Evolutionary conservation across 1,140 invertebrate genomes (phyloP), one percentile per base, ranked within the genome.

Genomic region (Microplitis demolitor): DNA sequence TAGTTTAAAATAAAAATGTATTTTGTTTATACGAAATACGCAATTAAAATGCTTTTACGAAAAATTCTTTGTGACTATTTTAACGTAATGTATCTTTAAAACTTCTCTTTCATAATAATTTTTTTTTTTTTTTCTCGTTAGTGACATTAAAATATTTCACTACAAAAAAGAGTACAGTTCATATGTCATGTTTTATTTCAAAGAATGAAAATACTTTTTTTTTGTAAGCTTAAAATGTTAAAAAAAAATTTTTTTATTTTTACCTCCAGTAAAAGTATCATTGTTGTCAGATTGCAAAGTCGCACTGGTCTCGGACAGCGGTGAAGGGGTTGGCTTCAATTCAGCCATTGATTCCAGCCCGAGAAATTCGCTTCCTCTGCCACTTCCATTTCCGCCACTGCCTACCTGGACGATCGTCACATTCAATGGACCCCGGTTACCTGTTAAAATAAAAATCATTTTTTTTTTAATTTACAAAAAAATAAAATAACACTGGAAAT

Each of bases 361-460:
- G 73, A 83, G 76, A 76, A 83, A 80, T 76, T 84, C 82, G 75
- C 74, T 80, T 71, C 79, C 78, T 54, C 71, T 76, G 68, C 80
- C 77, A 66, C 77, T 77, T 74, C 78, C 76, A 73, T 71, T 79
- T 68, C 78, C 78, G 73, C 76, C 78, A n/a, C 39, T 45, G 39
- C 84, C 82, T 50, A 85, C 80, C 62, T 83, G 83, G 66, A 84
- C 82, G 73, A 85, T 85, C 54, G 84, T 85, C 37, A 84, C 82
- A 71, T 84, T 85, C 74, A 85, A 77, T 70, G 84, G 79, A 78
- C 82, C 79, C 74, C 84, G 82, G 82, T 85, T 84, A 85, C 83
- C 84, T 85, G 73, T 66, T 74, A 76, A 78, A 82, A 75, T 69
- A 50, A 73, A 14, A 66, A 14, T 24, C 24, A 54, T 35, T 13